phyloP scores from a whole-genome alignment of 2,888 invertebrate species.

The Zhuqinia jingwanae region DNA sequence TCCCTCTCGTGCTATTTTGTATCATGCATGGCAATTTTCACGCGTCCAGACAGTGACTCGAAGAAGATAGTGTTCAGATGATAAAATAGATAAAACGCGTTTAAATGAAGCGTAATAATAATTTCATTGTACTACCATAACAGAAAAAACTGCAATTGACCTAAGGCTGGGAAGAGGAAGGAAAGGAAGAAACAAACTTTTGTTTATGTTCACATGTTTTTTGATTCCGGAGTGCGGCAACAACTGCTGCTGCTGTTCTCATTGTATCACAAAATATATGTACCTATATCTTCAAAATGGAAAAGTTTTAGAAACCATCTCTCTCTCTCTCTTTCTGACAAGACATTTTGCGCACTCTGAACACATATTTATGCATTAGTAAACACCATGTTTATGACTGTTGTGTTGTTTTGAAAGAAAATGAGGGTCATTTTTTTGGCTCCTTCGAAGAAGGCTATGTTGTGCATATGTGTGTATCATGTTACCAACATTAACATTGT shows the following conservation, averaged over 20 bases:
- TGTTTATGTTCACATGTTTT: neutral
- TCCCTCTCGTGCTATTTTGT: neutral
- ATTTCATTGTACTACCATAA: slow-evolving; percentile 34
- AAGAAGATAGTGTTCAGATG: neutral
- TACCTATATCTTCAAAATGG: too few species aligned
- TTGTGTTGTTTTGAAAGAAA: neutral
- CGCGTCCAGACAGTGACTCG: neutral
- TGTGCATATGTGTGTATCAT: too few species aligned
- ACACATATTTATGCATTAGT: slow-evolving; percentile 19
- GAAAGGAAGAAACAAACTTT: neutral
- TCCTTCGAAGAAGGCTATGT: neutral
- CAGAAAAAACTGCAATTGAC: neutral
- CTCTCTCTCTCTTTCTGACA: too few species aligned
- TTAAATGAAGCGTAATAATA: slow-evolving; percentile 26
- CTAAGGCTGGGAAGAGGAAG: neutral
- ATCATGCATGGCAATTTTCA: slow-evolving; percentile 18
- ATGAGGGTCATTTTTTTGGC: neutral
- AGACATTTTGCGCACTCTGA: neutral
- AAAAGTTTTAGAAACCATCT: neutral
- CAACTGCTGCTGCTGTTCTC: neutral
- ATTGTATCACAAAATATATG: neutral
- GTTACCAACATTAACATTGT: too few species aligned
- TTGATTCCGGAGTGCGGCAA: neutral
- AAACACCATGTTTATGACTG: slow-evolving; percentile 34
- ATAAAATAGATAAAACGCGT: slow-evolving; percentile 7